A percentile compares a stretch with the other conserved stretches of the same genome.
Conservation (phyloP, 2,113 vertebrate genomes). For the Hippocampus mohnikei region DNA sequence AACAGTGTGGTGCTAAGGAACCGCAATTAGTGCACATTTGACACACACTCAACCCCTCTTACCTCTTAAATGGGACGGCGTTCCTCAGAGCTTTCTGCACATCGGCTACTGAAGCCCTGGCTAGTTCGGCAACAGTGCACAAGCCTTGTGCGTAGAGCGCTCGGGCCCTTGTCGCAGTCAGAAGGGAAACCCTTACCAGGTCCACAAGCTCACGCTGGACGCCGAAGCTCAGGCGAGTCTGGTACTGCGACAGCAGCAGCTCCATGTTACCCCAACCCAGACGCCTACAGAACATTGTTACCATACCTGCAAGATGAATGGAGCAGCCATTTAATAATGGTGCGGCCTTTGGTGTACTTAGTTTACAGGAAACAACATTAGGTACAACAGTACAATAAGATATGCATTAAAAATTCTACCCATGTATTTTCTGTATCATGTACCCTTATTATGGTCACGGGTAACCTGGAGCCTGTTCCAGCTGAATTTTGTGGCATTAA, state of each 20-base stretch:
- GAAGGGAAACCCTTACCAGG: constrained; percentile 85
- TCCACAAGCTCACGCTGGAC: constrained; percentile 94
- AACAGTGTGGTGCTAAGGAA: too few species aligned
- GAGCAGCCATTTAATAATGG: background rate
- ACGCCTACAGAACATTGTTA: constrained; percentile 89
- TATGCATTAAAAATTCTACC: too few species aligned
- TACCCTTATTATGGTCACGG: too few species aligned
- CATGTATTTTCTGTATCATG: too few species aligned
- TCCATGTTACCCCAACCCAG: constrained; percentile 97
- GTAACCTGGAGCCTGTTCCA: too few species aligned
- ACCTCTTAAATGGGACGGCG: constrained; percentile 93
- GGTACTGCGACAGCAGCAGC: constrained; percentile 92
- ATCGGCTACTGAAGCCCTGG: constrained; percentile 74
- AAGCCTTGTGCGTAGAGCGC: constrained; percentile 80
- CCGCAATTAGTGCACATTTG: too few species aligned
- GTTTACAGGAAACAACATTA: too few species aligned
- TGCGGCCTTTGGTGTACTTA: too few species aligned
- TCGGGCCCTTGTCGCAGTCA: constrained; percentile 87
- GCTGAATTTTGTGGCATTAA: too few species aligned
- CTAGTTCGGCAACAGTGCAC: constrained; percentile 87
- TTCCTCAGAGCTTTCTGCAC: constrained; percentile 84
- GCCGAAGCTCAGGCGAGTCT: constrained; percentile 92
- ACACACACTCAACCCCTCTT: constrained; percentile 1
- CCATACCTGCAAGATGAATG: constrained; percentile 79
- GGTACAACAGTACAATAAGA: too few species aligned